Base-by-base conservation (phyloP, 2,888 invertebrate genomes). In the Fragum whitleyi region DNA sequence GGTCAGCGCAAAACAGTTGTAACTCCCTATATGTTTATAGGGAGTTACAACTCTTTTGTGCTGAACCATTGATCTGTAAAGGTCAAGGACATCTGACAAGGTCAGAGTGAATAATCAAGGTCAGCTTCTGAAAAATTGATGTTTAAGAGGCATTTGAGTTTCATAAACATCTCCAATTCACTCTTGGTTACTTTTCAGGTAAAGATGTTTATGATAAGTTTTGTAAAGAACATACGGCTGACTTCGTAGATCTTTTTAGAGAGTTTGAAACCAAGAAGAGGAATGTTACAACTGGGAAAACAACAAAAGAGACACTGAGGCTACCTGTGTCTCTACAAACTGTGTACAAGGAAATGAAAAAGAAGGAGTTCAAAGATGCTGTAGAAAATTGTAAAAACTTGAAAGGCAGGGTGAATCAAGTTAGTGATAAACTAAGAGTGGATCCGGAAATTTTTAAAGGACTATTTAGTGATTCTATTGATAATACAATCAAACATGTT, bases 181-280 rank as follows among this genome's bases (percentile, higher is more conserved):
- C n/a, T n/a, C n/a, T n/a, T n/a, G n/a, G n/a, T n/a, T n/a, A n/a
- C 32, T 9, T 47, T 78, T n/a, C 69, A 83, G 84, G 79, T 21
- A 51, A 70, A 55, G 47, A 76, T 0, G 77, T 75, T n/a, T 75
- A 55, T 70, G 47, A 79, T 0, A 57, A 73, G 23, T 82, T 87
- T 57, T 70, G 57, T 16, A 23, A 71, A 23, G 71, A 74, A 6
- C 61, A 55, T 57, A 83, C 74, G 28, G 79, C 83, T 28, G 88
- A 88, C 74, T 81, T 72, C 36, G 81, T 88, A 0, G 85, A 85
- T 23, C 65, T 88, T 39, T 81, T 79, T 11, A 55, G 85, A 67
- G 86, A 87, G 47, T 88, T 88, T 82, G 88, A 88, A 68, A 85
- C 83, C 0, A 86, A 87, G 74, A 88, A 88, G 70, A 75, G 88